A percentile compares a stretch with the other conserved stretches of the same genome.
Evolutionary conservation across 1,140 invertebrate species (phyloP).

Genomic region (Cydia strobilella): DNA sequence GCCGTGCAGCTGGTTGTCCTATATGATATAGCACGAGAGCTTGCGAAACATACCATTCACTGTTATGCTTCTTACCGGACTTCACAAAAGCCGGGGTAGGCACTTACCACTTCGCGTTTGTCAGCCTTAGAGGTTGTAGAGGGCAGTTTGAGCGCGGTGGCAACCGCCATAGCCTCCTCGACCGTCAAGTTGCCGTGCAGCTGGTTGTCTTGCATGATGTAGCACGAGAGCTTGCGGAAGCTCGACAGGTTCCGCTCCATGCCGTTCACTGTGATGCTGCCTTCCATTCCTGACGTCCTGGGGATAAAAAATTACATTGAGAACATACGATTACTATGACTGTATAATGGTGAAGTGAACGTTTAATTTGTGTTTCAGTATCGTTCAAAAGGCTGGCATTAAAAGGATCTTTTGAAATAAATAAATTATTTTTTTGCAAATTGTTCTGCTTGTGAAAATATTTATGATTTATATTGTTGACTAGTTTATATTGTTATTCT

Average conservation of each 20-base stretch:
- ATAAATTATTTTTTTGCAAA: no score
- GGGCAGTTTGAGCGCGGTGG: constrained; percentile 93
- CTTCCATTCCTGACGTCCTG: constrained; percentile 88
- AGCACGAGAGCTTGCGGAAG: constrained; percentile 96
- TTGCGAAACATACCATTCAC: constrained; percentile 77
- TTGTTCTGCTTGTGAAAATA: no score
- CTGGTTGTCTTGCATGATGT: constrained; percentile 99
- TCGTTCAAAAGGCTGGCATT: no score
- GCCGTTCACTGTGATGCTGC: constrained; percentile 92
- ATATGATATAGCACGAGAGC: constrained; percentile 98
- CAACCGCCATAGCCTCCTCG: constrained; percentile 95
- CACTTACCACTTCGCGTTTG: constrained; percentile 91
- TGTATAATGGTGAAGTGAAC: not conserved
- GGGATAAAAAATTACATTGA: constrained; percentile 47
- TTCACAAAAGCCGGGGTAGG: not conserved
- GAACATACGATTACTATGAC: not conserved
- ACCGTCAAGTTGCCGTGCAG: constrained; percentile 96
- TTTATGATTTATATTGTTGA: no score
- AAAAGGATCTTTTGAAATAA: no score
- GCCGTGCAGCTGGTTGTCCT: constrained; percentile 96
- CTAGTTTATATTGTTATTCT: no score
- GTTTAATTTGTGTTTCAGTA: no score
- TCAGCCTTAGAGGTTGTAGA: constrained; percentile 84
- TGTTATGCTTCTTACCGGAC: not conserved
- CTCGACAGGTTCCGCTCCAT: constrained; percentile 92